Evolutionary conservation across 2,888 invertebrate genomes (phyloP), one percentile per base, ranked within the genome.

Genomic region (Nomada hirtipes): DNA sequence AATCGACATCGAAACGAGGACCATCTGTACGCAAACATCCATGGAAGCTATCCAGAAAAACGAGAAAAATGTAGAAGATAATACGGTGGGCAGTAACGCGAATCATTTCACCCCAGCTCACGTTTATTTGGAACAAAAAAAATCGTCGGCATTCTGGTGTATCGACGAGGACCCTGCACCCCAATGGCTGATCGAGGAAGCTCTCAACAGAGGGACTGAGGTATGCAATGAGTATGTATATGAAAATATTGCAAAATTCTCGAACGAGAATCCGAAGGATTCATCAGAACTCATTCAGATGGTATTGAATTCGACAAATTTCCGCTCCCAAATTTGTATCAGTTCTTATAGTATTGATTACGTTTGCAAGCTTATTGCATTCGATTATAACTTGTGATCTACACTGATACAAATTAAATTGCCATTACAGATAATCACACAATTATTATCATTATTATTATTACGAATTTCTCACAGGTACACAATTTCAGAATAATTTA

Each of bases 101-200:
- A 72, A 72, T 50, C 52, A 15, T 2, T 44, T 36, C 3, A 10
- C 61, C 9, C 23, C 60, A 11, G 64, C 65, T 23, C 42, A 36
- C 29, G 11, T 53, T 65, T 63, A 71, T 68, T 59, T 77, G 29
- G 61, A 76, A 18, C 64, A 63, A n/a, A 79, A 68, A 55, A 70
- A 67, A 55, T 80, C 73, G 2, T 70, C 81, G 18, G 60, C 53
- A 61, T 70, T 81, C 78, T 81, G 82, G 83, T 71, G 26, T n/a
- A 18, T 68, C 10, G 77, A 83, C 7, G 88, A 90, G 18, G 88
- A 90, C 42, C 87, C 87, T 7, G 86, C 84, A 13, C 87, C 90
- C 13, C 89, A 90, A 57, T 90, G 87, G 88, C 64, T 90, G 23
- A 87, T 89, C 71, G 86, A 88, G 69, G 86, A 89, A 84, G 86